A percentile compares a stretch with the other conserved stretches of the same genome.
These are phyloP conservation scores for Heloderma charlesbogerti DNA, from an alignment of 2,113 vertebrate species.

Conservation along the genomic window DNA sequence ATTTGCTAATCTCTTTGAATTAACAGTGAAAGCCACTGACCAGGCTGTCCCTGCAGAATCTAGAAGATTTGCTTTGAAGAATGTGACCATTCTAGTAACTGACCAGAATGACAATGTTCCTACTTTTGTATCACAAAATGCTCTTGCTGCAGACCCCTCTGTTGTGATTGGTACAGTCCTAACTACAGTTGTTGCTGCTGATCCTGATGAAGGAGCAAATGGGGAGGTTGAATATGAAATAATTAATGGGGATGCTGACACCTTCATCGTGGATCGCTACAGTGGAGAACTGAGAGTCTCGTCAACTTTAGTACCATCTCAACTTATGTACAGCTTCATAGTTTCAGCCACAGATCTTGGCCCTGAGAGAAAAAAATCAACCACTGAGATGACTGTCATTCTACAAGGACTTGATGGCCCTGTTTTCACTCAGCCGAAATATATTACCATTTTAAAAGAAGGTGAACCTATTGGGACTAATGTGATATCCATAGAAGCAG, in stretches of 20 bases:
- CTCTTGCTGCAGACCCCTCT: constrained; percentile 90
- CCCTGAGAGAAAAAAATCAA: constrained; percentile 86
- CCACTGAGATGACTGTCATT: constrained; percentile 92
- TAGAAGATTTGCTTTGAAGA: constrained; percentile 91
- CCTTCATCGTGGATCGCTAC: constrained; percentile 95
- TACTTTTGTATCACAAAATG: constrained; percentile 91
- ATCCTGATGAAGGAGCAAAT: constrained; percentile 93
- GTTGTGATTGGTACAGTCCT: constrained; percentile 92
- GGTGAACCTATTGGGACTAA: constrained; percentile 94
- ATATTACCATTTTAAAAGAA: constrained; percentile 94
- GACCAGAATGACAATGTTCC: constrained; percentile 96
- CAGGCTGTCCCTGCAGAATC: constrained; percentile 93
- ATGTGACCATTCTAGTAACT: constrained; percentile 93
- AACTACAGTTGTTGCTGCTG: constrained; percentile 90
- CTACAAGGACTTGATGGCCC: constrained; percentile 91
- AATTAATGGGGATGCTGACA: constrained; percentile 89
- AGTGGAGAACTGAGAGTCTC: constrained; percentile 93
- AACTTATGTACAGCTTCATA: constrained; percentile 89
- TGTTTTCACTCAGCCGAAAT: constrained; percentile 95
- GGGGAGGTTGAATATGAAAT: constrained; percentile 97
- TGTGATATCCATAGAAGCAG: constrained; percentile 92
- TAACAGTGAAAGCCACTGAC: constrained; percentile 93
- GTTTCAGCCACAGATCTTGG: constrained; percentile 95
- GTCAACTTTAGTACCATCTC: constrained; percentile 87
- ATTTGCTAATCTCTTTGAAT: constrained; percentile 94